phyloP scores from a whole-genome alignment of 2,888 invertebrate species.

The Glaucopsyche alexis region DNA sequence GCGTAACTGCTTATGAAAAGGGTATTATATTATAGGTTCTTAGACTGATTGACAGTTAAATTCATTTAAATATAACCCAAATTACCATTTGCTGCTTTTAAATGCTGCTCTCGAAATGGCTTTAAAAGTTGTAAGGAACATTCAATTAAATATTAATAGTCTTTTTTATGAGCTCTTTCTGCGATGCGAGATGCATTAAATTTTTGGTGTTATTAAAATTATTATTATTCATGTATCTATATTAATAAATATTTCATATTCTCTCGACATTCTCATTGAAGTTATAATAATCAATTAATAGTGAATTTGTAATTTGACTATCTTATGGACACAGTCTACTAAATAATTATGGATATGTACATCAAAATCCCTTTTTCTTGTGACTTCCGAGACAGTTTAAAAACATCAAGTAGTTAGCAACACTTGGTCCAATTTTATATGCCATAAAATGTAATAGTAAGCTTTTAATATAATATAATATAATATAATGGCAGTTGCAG shows the following conservation, averaged over 20 bases:
- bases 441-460: too few relatives aligned
- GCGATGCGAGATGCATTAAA: background rate
- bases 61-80: slow-evolving; percentile 1
- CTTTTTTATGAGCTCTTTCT: slow-evolving; percentile 2
- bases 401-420: too few relatives aligned
- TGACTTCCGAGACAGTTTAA: too few relatives aligned
- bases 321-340: too few relatives aligned
- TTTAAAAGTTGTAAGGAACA: background rate
- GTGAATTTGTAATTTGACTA: too few relatives aligned
- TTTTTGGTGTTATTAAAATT: background rate
- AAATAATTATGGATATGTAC: too few relatives aligned
- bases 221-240: background rate
- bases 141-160: background rate
- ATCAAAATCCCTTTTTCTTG: too few relatives aligned
- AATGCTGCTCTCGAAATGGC: background rate
- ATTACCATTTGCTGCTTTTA: background rate
- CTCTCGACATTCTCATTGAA: background rate
- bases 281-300: background rate
- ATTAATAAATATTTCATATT: background rate
- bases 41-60: slow-evolving; percentile 2
- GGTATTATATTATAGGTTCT: background rate
- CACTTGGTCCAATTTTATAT: too few relatives aligned
- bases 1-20: background rate
- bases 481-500: background rate
- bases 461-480: too few relatives aligned